Evolutionary conservation across 2,888 invertebrate species (phyloP).

Genomic region (Fabriciana adippe): DNA sequence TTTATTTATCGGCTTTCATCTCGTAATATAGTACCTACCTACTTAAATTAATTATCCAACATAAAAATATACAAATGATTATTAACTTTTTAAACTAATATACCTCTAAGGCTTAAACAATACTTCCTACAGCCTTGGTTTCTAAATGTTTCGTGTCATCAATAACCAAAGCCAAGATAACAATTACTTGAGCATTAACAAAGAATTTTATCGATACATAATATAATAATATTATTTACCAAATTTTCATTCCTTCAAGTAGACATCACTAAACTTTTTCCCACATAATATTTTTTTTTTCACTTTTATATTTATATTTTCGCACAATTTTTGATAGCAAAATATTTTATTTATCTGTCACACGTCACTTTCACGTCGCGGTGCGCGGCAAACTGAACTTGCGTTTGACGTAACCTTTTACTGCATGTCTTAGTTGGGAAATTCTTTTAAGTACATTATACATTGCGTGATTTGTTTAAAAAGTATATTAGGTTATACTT

Average conservation of each 20-base stretch:
- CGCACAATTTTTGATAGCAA: conserved; percentile 4
- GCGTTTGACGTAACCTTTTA: conserved; percentile 32
- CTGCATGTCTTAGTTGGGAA: conserved; percentile 7
- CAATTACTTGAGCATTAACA: conserved; percentile 15
- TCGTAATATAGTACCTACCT: no score
- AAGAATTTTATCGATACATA: neutral
- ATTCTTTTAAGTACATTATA: neutral
- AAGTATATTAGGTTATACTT: no score
- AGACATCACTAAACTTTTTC: conserved; percentile 1
- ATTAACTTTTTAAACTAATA: conserved; percentile 14
- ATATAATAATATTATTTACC: conserved; percentile 3
- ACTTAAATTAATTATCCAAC: neutral
- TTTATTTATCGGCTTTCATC: no score
- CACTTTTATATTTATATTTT: conserved; percentile 6
- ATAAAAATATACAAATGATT: neutral
- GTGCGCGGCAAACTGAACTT: conserved; percentile 62
- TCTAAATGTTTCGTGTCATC: conserved; percentile 24
- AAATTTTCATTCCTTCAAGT: neutral
- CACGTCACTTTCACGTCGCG: conserved; percentile 56
- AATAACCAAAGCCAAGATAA: conserved; percentile 23
- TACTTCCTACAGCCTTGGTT: conserved; percentile 22
- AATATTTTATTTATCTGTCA: conserved; percentile 43
- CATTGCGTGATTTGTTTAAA: conserved; percentile 23
- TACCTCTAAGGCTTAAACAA: conserved; percentile 10
- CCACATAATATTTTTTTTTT: neutral